These are phyloP conservation scores for Hydriomena furcata DNA, from an alignment of 2,888 invertebrate genomes.

Conservation along the genomic window DNA sequence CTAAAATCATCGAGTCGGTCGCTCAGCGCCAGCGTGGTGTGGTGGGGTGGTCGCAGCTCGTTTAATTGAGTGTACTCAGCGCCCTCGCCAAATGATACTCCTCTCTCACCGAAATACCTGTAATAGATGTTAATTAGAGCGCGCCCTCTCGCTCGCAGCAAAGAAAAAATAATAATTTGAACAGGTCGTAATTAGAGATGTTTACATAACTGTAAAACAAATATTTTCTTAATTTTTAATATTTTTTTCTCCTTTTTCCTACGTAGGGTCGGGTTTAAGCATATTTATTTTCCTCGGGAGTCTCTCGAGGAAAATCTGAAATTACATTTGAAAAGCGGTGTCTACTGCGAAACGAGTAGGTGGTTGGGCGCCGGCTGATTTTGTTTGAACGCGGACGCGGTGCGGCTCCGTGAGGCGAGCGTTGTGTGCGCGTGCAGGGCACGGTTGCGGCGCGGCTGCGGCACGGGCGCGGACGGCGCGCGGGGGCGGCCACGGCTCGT, in stretches of 20 bases:
- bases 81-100: constrained; percentile 79
- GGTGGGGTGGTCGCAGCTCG: constrained; percentile 51
- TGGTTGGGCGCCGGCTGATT: constrained; percentile 17
- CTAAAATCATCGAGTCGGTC: constrained; percentile 27
- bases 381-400: constrained; percentile 22
- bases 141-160: constrained; percentile 64
- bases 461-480: constrained; percentile 46
- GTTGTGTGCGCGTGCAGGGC: constrained; percentile 4
- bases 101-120: constrained; percentile 78
- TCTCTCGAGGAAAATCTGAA: constrained; percentile 72
- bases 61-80: constrained; percentile 82
- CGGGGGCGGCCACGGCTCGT: constrained; percentile 71
- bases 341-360: constrained; percentile 35
- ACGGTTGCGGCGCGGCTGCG: constrained; percentile 35
- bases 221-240: constrained; percentile 82
- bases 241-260: constrained; percentile 70
- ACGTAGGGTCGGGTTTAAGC: constrained; percentile 76
- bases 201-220: constrained; percentile 81
- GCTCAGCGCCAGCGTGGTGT: constrained; percentile 24
- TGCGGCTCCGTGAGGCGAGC: constrained; percentile 21
- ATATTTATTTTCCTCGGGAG: constrained; percentile 75
- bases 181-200: constrained; percentile 83
- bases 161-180: constrained; percentile 81
- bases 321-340: constrained; percentile 68
- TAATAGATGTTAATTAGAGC: constrained; percentile 82